Base-by-base conservation (phyloP, 2,888 invertebrate genomes). In the Eristalis pertinax region DNA sequence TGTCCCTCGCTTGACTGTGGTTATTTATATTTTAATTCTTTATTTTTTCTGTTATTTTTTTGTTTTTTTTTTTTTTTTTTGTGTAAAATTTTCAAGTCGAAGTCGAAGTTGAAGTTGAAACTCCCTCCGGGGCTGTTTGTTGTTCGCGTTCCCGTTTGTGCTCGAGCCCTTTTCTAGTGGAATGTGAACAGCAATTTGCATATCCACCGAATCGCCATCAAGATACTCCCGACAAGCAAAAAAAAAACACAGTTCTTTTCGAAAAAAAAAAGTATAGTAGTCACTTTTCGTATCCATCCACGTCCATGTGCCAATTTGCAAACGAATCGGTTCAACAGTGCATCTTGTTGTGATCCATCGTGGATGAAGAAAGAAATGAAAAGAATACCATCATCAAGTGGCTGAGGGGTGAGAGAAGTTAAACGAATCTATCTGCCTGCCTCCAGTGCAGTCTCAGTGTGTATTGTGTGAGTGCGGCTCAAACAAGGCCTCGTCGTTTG, bases 401-500 rank as follows among this genome's bases (percentile, higher is more conserved):
- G 32, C 19, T 13, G 24, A 65, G 65, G 56, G 64, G 32, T 32
- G 24, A 73, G 35, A 4, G 56, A 32, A 1, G 8, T 32, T 10
- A 8, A 70, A 58, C 24, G 56, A 38, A 58, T 65, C 67, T 15
- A 43, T 43, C 50, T 2, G 19, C 32, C 32, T 32, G 32, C 8
- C 10, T 32, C 8, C 8, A 8, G 32, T 32, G 32, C 32, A 32
- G 32, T 10, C 32, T 7, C 50, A 8, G 50, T 19, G 50, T 19
- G 50, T 43, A n/a, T 50, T 50, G 50, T 50, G 50, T 50, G 50
- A 19, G 50, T 50, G 56, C 50, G 73, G 73, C 50, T 72, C 72
- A 58, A 69, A 78, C 74, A 81, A 85, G 78, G 60, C 73, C 74
- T 77, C 69, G 78, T 77, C 65, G 78, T 85, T 72, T 73, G 73